A percentile compares a stretch with the other conserved stretches of the same genome.
Evolutionary conservation across 2,797 vertebrate species (phyloP).

Genomic region (Phoebastria nigripes): DNA sequence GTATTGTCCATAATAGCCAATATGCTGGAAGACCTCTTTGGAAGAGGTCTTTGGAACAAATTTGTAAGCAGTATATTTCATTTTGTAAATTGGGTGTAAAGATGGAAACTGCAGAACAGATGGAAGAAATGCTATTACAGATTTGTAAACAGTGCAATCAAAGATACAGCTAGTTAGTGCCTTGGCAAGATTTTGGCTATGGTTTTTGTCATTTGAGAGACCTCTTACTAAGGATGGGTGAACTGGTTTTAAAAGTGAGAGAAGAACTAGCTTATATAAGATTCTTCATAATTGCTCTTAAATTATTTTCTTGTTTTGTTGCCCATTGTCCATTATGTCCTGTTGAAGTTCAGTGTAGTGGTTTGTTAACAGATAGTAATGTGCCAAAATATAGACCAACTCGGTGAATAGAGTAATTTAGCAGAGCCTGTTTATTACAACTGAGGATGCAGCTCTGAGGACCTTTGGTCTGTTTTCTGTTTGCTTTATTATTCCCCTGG

Average conservation of each 20-base stretch:
- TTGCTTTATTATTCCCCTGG: neutral
- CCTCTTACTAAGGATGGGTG: neutral
- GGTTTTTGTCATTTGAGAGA: neutral
- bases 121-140: constrained; percentile 39
- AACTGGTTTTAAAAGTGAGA: neutral
- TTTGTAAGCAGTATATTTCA: constrained; percentile 23
- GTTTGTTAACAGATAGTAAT: neutral
- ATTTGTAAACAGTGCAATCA: constrained; percentile 51
- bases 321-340: neutral
- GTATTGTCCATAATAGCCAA: neutral
- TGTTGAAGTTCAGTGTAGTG: neutral
- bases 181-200: neutral
- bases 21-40: constrained; percentile 1
- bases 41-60: constrained; percentile 25
- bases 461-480: neutral
- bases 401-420: neutral
- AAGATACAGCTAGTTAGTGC: neutral
- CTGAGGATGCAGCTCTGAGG: neutral
- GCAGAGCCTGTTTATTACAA: neutral
- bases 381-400: neutral
- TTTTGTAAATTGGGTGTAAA: constrained; percentile 29
- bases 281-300: neutral
- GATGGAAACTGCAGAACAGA: constrained; percentile 51
- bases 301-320: neutral
- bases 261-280: neutral